A percentile compares a stretch with the other conserved stretches of the same genome.
Conservation (phyloP, 2,113 vertebrate species). For the Opisthocomus hoazin region DNA sequence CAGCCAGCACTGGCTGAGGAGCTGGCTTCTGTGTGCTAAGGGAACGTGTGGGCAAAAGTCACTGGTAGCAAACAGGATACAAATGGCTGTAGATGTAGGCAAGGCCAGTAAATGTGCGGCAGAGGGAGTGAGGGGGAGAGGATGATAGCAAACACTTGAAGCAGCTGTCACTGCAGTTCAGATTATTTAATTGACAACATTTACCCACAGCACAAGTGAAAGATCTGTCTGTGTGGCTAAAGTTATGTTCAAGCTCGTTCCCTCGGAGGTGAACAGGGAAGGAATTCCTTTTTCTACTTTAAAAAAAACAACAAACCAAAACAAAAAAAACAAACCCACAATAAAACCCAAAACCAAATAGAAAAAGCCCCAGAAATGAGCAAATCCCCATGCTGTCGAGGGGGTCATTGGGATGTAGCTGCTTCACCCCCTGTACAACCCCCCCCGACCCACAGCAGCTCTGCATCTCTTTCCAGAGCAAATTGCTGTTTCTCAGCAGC, state of each 20-base stretch:
- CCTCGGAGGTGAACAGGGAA: not conserved
- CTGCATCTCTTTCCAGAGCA: not conserved
- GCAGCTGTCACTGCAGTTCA: not conserved
- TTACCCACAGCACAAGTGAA: not conserved
- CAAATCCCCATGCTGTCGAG: accelerated
- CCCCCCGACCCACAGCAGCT: not conserved
- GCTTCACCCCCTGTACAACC: accelerated
- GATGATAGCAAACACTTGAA: not conserved
- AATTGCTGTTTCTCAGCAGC: not conserved
- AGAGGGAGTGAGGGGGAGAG: not conserved
- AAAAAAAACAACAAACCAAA: not conserved
- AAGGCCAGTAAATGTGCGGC: not conserved
- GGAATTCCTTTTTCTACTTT: not conserved
- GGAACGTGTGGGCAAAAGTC: not conserved
- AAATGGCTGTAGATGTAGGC: not conserved
- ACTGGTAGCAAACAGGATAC: not conserved
- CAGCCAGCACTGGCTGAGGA: not conserved
- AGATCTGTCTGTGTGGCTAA: not conserved
- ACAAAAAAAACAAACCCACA: too few relatives aligned
- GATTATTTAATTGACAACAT: not conserved
- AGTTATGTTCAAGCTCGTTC: not conserved
- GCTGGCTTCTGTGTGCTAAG: not conserved
- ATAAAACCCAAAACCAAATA: too few relatives aligned
- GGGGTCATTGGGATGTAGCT: not conserved
- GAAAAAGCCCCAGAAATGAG: not conserved